Percentiles rank a stretch among this genome's conserved stretches.
phyloP scores from a whole-genome alignment of 2,797 vertebrate genomes.

The Carcharodon carcharias region DNA sequence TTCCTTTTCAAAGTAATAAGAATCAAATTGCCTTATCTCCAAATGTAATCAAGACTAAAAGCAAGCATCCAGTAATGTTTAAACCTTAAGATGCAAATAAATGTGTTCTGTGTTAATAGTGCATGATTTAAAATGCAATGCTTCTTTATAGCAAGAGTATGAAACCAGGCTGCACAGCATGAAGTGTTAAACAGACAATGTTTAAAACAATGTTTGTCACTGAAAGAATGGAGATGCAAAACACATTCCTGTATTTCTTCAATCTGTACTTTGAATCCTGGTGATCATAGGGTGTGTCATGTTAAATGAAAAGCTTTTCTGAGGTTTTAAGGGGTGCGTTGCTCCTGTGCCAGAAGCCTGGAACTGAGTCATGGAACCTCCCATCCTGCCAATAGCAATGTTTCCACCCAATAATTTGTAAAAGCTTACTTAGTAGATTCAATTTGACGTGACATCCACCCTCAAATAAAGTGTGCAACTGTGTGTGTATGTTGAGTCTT shows the following conservation, averaged over 20 bases:
- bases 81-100: not conserved
- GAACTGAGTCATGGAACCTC: not conserved
- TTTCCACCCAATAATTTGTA: conserved; percentile 19
- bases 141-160: not conserved
- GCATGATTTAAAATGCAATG: not conserved
- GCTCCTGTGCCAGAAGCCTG: not conserved
- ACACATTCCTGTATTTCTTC: conserved; percentile 12
- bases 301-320: not conserved
- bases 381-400: not conserved
- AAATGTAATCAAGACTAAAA: not conserved
- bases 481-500: not conserved
- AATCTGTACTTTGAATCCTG: not conserved
- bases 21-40: not conserved
- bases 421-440: not conserved
- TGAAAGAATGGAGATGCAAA: not conserved
- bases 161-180: not conserved
- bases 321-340: not conserved
- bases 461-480: not conserved
- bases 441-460: not conserved
- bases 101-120: not conserved
- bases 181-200: not conserved
- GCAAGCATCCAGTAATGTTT: not conserved
- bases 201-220: not conserved
- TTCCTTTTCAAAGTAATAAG: not conserved
- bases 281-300: not conserved